A percentile compares a stretch with the other conserved stretches of the same genome.
phyloP scores from a whole-genome alignment of 2,113 vertebrate species.

The Oceanites oceanicus region DNA sequence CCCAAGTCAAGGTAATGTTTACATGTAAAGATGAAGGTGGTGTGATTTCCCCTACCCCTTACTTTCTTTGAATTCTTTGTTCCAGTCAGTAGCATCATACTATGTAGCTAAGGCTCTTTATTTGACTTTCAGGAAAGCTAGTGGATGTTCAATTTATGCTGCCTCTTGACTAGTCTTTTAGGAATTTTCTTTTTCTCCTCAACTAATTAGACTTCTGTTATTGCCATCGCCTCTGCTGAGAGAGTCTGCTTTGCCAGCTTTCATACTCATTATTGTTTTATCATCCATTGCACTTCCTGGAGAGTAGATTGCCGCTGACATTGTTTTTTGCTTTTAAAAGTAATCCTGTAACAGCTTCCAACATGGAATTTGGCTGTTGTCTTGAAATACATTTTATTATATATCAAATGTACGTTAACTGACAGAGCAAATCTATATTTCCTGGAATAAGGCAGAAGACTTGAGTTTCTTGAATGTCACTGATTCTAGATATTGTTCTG shows the following conservation, averaged over 20 bases:
- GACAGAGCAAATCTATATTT: neutral
- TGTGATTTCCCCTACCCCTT: neutral
- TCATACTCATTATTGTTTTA: constrained; percentile 17
- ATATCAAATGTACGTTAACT: neutral
- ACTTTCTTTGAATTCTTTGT: neutral
- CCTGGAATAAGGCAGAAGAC: neutral
- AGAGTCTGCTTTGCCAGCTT: constrained; percentile 21
- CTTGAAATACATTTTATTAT: constrained; percentile 1
- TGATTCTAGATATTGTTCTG: neutral
- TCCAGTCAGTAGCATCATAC: neutral
- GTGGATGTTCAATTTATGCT: neutral
- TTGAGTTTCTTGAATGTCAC: neutral
- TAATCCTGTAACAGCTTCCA: neutral
- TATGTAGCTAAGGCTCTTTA: neutral
- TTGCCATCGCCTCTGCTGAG: neutral
- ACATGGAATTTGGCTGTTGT: neutral
- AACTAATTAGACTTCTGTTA: constrained; percentile 39
- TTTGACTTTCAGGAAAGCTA: constrained; percentile 25
- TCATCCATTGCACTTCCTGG: constrained; percentile 19
- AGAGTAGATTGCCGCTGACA: constrained; percentile 6
- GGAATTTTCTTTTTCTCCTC: constrained; percentile 7
- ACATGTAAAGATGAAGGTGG: neutral
- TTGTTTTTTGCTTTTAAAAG: neutral
- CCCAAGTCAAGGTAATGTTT: neutral
- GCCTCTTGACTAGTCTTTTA: constrained; percentile 38